Evolutionary conservation across 2,888 invertebrate species (phyloP).

Genomic region (Drosophila anomelani): DNA sequence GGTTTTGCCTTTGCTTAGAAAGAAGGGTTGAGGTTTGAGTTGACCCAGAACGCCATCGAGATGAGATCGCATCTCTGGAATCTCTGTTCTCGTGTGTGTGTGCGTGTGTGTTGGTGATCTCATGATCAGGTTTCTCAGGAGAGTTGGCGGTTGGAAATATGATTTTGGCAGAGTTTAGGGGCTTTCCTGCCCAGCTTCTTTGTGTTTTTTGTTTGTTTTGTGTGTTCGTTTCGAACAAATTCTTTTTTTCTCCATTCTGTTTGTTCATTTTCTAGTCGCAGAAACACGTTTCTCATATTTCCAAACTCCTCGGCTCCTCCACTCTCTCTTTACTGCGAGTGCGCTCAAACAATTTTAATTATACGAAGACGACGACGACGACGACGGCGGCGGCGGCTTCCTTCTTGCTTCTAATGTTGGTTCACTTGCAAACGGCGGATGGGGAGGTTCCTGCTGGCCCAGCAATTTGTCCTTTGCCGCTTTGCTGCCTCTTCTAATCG

Average conservation of each 20-base stretch:
- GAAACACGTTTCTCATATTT: constrained; percentile 78
- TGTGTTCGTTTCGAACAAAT: constrained; percentile 7
- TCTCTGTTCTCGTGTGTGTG: not conserved
- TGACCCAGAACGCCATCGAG: constrained; percentile 34
- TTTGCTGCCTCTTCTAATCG: constrained; percentile 55
- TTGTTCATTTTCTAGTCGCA: constrained; percentile 45
- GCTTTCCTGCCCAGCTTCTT: constrained; percentile 47
- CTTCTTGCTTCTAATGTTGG: constrained; percentile 59
- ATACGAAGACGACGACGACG: constrained; percentile 41
- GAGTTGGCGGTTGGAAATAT: constrained; percentile 56
- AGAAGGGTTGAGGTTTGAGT: constrained; percentile 36
- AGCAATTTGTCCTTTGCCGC: constrained; percentile 61
- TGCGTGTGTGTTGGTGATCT: constrained; percentile 32
- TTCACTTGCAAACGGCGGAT: constrained; percentile 57
- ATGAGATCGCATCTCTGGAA: constrained; percentile 29
- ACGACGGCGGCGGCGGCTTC: constrained; percentile 6
- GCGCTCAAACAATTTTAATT: constrained; percentile 61
- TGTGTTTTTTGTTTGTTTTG: constrained; percentile 42
- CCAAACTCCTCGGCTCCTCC: constrained; percentile 29
- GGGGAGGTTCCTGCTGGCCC: constrained; percentile 32
- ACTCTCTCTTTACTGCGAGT: constrained; percentile 19
- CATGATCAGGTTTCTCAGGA: constrained; percentile 62
- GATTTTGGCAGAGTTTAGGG: constrained; percentile 54
- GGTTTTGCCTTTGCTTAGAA: constrained; percentile 53
- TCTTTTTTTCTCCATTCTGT: constrained; percentile 6